Percentiles rank a stretch among this genome's conserved stretches.
phyloP scores from a whole-genome alignment of 1,140 invertebrate genomes.

The Battus philenor region DNA sequence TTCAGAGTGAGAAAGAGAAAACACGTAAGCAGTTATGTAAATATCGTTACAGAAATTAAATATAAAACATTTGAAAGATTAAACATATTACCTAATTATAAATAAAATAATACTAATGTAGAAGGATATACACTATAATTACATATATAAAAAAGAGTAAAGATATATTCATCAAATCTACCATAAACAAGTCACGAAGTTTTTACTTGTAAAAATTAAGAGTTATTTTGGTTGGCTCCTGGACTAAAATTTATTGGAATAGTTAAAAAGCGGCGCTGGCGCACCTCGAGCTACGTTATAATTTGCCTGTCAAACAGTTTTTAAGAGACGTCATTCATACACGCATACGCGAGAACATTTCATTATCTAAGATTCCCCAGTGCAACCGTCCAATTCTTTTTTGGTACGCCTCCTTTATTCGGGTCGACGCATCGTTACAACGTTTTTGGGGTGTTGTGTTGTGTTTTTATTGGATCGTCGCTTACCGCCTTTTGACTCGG shows the following conservation, averaged over 20 bases:
- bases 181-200: no score
- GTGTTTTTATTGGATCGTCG: slow-evolving; percentile 13
- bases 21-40: no score
- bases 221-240: no score
- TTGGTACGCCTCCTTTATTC: slow-evolving; percentile 23
- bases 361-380: slow-evolving; percentile 38
- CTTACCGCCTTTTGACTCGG: slow-evolving; percentile 1
- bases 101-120: no score
- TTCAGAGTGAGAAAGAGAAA: no score
- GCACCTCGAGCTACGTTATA: slow-evolving; percentile 29
- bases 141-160: no score
- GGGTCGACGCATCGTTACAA: slow-evolving; percentile 10
- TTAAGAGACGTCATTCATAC: slow-evolving; percentile 47
- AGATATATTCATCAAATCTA: no score
- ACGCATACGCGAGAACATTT: slow-evolving; percentile 33
- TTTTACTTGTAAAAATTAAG: no score
- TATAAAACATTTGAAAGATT: no score
- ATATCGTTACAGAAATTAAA: no score
- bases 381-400: slow-evolving; percentile 33
- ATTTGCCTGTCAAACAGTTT: slow-evolving; percentile 55
- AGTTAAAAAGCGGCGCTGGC: slow-evolving; percentile 13
- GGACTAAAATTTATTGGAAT: slow-evolving; percentile 6
- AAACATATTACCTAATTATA: no score
- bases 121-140: no score
- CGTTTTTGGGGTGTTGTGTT: slow-evolving; percentile 16